These are phyloP conservation scores for Apaloderma vittatum DNA, from an alignment of 2,113 vertebrate species.

Conservation along the genomic window DNA sequence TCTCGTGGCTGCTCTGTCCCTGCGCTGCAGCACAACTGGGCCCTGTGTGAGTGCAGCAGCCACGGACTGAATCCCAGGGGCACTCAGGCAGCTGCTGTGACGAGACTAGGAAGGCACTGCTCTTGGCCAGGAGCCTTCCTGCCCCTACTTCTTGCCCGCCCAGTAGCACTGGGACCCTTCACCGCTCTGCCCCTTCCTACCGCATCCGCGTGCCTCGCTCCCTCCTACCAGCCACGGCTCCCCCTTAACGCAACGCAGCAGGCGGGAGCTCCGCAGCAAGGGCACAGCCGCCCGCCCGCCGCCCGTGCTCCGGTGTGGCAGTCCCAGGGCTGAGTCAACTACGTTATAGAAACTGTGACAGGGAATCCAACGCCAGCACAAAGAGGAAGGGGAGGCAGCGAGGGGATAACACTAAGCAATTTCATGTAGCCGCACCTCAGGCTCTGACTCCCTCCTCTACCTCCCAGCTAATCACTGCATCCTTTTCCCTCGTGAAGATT, in stretches of 20 bases:
- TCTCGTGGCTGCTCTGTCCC: neutral
- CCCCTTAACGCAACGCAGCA: neutral
- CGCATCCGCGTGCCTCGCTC: accelerated
- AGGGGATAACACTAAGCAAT: neutral
- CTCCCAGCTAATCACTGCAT: neutral
- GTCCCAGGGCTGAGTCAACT: neutral
- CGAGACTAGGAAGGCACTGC: neutral
- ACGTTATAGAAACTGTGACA: neutral
- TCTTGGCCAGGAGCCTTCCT: neutral
- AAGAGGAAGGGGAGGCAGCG: neutral
- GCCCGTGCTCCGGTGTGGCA: neutral
- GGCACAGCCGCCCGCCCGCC: neutral
- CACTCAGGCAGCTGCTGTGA: neutral
- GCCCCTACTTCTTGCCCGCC: neutral
- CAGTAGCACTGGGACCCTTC: neutral
- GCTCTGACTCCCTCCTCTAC: neutral
- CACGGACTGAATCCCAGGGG: neutral
- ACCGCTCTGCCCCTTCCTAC: neutral
- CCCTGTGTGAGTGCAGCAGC: neutral
- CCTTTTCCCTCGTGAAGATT: neutral
- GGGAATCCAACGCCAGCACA: neutral
- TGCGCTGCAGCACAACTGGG: neutral
- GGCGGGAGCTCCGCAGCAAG: neutral
- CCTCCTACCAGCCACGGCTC: neutral
- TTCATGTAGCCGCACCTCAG: neutral